A percentile compares a stretch with the other conserved stretches of the same genome.
Evolutionary conservation across 2,113 vertebrate species (phyloP).

Genomic region (Pogona vitticeps): DNA sequence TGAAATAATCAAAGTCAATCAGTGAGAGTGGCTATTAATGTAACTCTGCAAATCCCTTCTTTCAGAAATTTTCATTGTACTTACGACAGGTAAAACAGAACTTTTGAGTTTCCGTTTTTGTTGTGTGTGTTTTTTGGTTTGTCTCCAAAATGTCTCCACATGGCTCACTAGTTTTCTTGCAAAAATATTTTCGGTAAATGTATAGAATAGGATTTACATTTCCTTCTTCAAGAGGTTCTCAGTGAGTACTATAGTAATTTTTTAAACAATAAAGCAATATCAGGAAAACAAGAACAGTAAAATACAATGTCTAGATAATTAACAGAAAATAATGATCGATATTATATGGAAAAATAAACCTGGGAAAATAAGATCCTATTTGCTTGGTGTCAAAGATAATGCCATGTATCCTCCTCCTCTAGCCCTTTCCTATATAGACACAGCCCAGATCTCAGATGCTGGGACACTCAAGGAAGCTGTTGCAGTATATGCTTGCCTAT

Average conservation of each 20-base stretch:
- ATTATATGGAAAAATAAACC: not conserved
- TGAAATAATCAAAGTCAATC: slow-evolving; percentile 22
- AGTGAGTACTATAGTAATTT: not conserved
- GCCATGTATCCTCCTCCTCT: not conserved
- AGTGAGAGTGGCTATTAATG: not conserved
- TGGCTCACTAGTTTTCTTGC: not conserved
- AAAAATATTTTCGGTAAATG: not conserved
- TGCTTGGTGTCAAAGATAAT: not conserved
- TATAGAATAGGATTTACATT: not conserved
- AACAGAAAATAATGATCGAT: not conserved
- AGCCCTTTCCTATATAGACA: not conserved
- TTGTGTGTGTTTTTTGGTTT: not conserved
- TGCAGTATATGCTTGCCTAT: no score
- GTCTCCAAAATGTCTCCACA: not conserved
- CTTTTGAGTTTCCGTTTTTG: not conserved
- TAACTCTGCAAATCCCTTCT: not conserved
- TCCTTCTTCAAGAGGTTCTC: not conserved
- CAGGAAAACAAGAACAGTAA: not conserved
- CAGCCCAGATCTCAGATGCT: not conserved
- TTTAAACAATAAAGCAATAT: not conserved
- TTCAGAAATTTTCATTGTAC: not conserved
- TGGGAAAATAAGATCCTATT: not conserved
- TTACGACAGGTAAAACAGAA: not conserved
- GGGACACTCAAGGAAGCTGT: not conserved
- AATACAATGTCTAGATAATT: not conserved